Evolutionary conservation across 2,888 invertebrate species (phyloP), one percentile per base, ranked within the genome.

Genomic region (Masnerella sp.): DNA sequence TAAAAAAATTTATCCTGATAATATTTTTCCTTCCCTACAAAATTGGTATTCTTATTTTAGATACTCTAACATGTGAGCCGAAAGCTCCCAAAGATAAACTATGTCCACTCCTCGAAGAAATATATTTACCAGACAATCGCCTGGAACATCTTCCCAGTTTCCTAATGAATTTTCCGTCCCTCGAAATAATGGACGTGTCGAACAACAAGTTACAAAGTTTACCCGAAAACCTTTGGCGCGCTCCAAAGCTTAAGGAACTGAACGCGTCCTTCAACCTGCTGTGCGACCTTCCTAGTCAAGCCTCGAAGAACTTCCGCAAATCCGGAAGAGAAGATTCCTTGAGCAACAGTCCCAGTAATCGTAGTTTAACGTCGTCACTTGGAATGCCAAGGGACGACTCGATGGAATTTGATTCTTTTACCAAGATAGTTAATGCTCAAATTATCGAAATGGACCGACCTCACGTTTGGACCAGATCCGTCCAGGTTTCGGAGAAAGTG

Each of bases 201-300:
- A 96, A 97, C 88, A 99, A 99, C 88, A 96, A 96, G 87, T 88
- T 98, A 58, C 93, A 95, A 75, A 88, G 90, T 45, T 88, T 98
- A 58, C 97, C 98, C 0, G 91, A 92, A 62, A 92, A 92, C 75
- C 89, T 98, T 89, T 98, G 98, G 98, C 88, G 91, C 9, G 92
- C 97, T 0, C 94, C 96, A 0, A 93, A 94, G 67, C 89, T 98
- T 43, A 91, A 95, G 56, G 98, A 98, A 87, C 88, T 98, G 22
- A 97, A 96, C 87, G 93, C 93, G 0, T 94, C 97, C 0, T 93
- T 96, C 82, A 99, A 99, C 89, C 90, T 95, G 56, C 88, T 98
- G 12, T 91, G 91, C 45, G 94, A 95, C 79, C 88, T 98, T 75
- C 92, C 93, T 0, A 89, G 85, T 58, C 85, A 86, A 58, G 79